These are phyloP conservation scores for Phthorimaea operculella DNA, from an alignment of 1,140 invertebrate genomes.

Conservation along the genomic window DNA sequence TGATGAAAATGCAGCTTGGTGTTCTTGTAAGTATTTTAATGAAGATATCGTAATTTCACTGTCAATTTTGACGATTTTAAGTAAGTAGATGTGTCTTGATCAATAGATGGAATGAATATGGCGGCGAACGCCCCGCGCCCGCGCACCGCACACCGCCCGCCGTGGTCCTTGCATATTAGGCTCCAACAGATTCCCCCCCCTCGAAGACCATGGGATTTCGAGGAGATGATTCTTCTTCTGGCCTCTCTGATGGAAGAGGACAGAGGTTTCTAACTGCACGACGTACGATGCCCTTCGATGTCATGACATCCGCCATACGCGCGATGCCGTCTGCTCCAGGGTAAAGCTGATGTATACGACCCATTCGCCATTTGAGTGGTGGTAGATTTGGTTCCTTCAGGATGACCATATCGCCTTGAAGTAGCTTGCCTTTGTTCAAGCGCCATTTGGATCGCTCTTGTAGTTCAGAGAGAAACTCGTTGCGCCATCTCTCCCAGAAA, in stretches of 20 bases:
- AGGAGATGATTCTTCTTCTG: neutral
- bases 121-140: no score
- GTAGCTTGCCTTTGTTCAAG: conserved; percentile 12
- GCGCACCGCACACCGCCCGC: no score
- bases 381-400: conserved; percentile 41
- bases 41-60: no score
- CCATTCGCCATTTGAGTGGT: conserved; percentile 37
- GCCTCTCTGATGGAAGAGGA: neutral
- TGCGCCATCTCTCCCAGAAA: conserved; percentile 33
- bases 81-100: no score
- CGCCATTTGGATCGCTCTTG: conserved; percentile 38
- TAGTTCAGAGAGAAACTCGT: conserved; percentile 26
- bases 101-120: no score
- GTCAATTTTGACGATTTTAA: no score
- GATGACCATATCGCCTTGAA: conserved; percentile 36
- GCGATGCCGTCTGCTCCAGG: conserved; percentile 20
- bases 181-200: neutral
- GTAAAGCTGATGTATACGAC: conserved; percentile 12
- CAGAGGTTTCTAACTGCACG: conserved; percentile 1
- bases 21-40: no score
- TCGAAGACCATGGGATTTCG: conserved; percentile 1
- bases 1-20: no score
- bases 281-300: conserved; percentile 9
- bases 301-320: conserved; percentile 21
- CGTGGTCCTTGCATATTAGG: neutral